A percentile compares a stretch with the other conserved stretches of the same genome.
phyloP scores from a whole-genome alignment of 2,797 vertebrate species.

The Decapterus maruadsi region DNA sequence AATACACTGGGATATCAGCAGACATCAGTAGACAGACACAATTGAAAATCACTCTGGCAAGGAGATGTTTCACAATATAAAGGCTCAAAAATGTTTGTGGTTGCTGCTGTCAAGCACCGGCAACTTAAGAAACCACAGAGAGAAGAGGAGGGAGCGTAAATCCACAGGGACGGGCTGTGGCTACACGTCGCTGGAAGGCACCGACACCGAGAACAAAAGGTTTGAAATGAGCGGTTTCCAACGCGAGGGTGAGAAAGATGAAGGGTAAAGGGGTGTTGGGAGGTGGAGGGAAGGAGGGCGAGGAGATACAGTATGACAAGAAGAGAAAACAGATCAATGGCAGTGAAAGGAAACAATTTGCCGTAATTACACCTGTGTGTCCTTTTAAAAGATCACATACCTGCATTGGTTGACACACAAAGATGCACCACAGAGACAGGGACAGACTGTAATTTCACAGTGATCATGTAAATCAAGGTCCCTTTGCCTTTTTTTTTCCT shows the following conservation, averaged over 20 bases:
- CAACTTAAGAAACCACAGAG: constrained; percentile 41
- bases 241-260: constrained; percentile 24
- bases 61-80: constrained; percentile 43
- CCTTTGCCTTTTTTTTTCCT: constrained; percentile 56
- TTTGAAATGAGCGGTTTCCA: constrained; percentile 16
- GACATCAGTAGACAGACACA: constrained; percentile 4
- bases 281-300: constrained; percentile 4
- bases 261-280: constrained; percentile 16
- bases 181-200: constrained; percentile 47
- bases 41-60: constrained; percentile 24
- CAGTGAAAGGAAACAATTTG: constrained; percentile 37
- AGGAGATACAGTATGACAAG: constrained; percentile 32
- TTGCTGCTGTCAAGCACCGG: constrained; percentile 29
- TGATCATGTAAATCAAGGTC: constrained; percentile 65
- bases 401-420: constrained; percentile 56
- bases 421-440: constrained; percentile 38
- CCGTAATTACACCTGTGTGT: constrained; percentile 49
- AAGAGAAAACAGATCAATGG: constrained; percentile 36
- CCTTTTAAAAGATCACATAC: constrained; percentile 31
- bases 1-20: background rate
- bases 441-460: constrained; percentile 55
- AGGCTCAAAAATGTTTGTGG: constrained; percentile 52
- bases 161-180: constrained; percentile 55
- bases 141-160: constrained; percentile 23
- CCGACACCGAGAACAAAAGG: constrained; percentile 52